Evolutionary conservation across 2,113 vertebrate species (phyloP).

Genomic region (Tauraco erythrolophus): DNA sequence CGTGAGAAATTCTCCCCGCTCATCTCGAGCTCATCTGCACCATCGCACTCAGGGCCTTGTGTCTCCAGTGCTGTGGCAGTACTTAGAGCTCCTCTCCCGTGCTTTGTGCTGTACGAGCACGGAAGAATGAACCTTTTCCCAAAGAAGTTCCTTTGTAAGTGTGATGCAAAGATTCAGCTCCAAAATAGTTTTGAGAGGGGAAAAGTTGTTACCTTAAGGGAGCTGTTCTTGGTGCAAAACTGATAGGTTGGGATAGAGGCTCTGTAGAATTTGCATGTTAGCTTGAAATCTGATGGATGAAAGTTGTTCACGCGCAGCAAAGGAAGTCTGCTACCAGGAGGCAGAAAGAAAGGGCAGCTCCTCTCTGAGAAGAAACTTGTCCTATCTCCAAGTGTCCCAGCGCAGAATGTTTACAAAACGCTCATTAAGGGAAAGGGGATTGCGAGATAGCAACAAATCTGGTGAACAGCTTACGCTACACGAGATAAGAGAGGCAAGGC

Average conservation of each 20-base stretch:
- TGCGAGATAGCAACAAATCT: constrained; percentile 92
- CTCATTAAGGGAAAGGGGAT: constrained; percentile 96
- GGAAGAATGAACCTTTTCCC: background rate
- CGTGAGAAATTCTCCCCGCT: background rate
- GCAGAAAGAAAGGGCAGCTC: constrained; percentile 57
- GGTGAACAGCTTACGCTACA: constrained; percentile 87
- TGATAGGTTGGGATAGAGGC: background rate
- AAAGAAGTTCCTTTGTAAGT: background rate
- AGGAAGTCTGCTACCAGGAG: constrained; percentile 57
- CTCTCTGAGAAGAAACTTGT: constrained; percentile 76
- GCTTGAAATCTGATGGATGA: background rate
- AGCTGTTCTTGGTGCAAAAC: background rate
- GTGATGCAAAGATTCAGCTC: background rate
- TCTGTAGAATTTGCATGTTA: background rate
- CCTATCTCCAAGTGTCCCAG: constrained; percentile 85
- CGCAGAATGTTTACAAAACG: constrained; percentile 96
- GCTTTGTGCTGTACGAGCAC: background rate
- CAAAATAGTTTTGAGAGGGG: background rate
- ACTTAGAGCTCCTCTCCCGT: background rate
- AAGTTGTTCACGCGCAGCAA: background rate
- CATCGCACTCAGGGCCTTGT: background rate
- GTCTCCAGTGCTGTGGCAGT: background rate
- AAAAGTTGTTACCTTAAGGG: background rate
- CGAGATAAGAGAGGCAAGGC: constrained; percentile 92
- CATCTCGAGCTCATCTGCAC: background rate